Conservation (phyloP, 2,888 invertebrate genomes). For the Tribolium freemani region DNA sequence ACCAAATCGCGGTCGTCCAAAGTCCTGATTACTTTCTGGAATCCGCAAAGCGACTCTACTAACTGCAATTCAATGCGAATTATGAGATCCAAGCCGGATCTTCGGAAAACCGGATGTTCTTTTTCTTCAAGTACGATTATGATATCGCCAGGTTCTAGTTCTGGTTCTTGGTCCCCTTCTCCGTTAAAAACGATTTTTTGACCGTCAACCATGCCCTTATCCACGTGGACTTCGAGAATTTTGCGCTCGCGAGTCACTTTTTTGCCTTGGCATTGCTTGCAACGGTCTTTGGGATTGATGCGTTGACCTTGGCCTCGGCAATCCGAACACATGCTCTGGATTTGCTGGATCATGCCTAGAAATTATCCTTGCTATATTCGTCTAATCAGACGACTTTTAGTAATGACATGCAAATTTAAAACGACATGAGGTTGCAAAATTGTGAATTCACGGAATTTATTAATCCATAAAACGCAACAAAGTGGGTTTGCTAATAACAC, state of each 20-base stretch:
- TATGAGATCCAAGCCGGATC: constrained; percentile 83
- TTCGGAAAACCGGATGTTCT: constrained; percentile 83
- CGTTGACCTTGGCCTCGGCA: constrained; percentile 91
- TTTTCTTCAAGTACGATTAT: constrained; percentile 96
- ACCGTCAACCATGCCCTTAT: constrained; percentile 95
- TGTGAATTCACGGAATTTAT: not conserved
- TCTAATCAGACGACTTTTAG: not conserved
- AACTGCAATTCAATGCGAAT: constrained; percentile 88
- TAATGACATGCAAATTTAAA: not conserved
- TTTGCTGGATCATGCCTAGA: constrained; percentile 87
- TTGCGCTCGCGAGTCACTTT: constrained; percentile 93
- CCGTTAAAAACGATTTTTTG: constrained; percentile 95
- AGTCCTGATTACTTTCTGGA: constrained; percentile 90
- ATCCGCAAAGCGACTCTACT: constrained; percentile 95
- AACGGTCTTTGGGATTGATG: constrained; percentile 91
- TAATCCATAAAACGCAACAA: too few relatives aligned
- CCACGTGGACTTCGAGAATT: constrained; percentile 95
- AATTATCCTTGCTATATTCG: not conserved
- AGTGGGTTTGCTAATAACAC: not conserved
- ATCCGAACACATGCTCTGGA: constrained; percentile 88
- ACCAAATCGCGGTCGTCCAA: constrained; percentile 92
- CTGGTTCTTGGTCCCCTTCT: constrained; percentile 97
- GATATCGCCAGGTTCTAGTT: constrained; percentile 94
- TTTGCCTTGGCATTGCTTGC: constrained; percentile 92
- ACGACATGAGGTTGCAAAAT: not conserved